A percentile compares a stretch with the other conserved stretches of the same genome.
Evolutionary conservation across 2,797 vertebrate species (phyloP).

Genomic region (Ctenopoma multispine): DNA sequence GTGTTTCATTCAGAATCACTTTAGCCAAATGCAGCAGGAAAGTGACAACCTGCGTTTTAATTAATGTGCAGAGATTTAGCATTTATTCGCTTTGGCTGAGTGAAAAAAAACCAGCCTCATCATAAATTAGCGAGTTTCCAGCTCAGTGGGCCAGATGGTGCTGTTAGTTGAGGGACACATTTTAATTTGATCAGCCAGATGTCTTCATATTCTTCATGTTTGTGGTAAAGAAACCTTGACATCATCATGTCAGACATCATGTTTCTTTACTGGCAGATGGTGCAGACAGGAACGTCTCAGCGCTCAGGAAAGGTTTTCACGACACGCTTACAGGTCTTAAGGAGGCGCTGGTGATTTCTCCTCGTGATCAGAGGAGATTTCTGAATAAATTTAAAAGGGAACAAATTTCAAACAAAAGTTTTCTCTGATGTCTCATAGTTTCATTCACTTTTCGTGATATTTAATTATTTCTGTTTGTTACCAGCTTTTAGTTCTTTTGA

Average conservation of each 20-base stretch:
- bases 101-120: background rate
- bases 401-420: too few species aligned
- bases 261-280: slow-evolving; percentile 36
- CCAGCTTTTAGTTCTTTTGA: too few species aligned
- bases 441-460: too few species aligned
- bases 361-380: background rate
- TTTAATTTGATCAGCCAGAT: slow-evolving; percentile 74
- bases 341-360: background rate
- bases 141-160: slow-evolving; percentile 63
- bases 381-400: background rate
- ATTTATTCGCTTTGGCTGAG: slow-evolving; percentile 30
- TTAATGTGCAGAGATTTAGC: slow-evolving; percentile 49
- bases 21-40: slow-evolving; percentile 6
- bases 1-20: slow-evolving; percentile 26
- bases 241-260: slow-evolving; percentile 34
- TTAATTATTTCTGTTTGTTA: too few species aligned
- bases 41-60: slow-evolving; percentile 27
- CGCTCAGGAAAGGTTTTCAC: slow-evolving; percentile 1
- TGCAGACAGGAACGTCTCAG: background rate
- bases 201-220: slow-evolving; percentile 51
- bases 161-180: slow-evolving; percentile 48
- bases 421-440: too few species aligned
- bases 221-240: slow-evolving; percentile 53
- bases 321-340: background rate
- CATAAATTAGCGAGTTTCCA: slow-evolving; percentile 57